Conservation (phyloP, 2,113 vertebrate species). For the Eptesicus fuscus region DNA sequence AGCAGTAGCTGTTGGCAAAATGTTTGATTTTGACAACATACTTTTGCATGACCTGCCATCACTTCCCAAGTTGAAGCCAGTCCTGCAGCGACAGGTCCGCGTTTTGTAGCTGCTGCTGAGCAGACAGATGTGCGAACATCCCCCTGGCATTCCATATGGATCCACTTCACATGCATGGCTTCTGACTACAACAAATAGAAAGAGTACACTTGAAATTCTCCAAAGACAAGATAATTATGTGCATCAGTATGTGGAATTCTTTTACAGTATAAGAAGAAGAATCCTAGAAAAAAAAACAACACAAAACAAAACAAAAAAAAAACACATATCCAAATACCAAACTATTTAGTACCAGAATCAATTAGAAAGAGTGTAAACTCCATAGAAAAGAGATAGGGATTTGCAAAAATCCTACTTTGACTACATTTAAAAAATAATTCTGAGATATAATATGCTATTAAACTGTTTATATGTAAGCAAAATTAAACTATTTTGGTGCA, state of each 20-base stretch:
- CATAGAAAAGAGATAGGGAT: background rate
- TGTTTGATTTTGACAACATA: constrained; percentile 82
- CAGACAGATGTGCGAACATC: constrained; percentile 95
- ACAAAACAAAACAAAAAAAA: background rate
- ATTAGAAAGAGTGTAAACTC: background rate
- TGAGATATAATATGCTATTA: background rate
- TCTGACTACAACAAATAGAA: constrained; percentile 83
- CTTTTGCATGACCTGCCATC: constrained; percentile 97
- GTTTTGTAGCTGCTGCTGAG: constrained; percentile 95
- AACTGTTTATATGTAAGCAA: background rate
- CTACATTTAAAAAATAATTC: background rate
- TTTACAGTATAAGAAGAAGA: background rate
- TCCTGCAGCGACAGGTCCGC: constrained; percentile 94
- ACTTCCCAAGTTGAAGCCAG: constrained; percentile 90
- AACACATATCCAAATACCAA: background rate
- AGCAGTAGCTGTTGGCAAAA: background rate
- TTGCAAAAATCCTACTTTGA: background rate
- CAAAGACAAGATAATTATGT: constrained; percentile 2
- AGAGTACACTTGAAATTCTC: constrained; percentile 60
- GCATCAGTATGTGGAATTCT: constrained; percentile 24
- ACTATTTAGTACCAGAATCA: background rate
- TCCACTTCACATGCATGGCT: constrained; percentile 93
- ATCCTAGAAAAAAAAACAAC: background rate
- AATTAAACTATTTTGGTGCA: background rate
- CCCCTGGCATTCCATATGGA: constrained; percentile 88